These are phyloP conservation scores for Cerceris rybyensis DNA, from an alignment of 2,888 invertebrate genomes.

Conservation along the genomic window DNA sequence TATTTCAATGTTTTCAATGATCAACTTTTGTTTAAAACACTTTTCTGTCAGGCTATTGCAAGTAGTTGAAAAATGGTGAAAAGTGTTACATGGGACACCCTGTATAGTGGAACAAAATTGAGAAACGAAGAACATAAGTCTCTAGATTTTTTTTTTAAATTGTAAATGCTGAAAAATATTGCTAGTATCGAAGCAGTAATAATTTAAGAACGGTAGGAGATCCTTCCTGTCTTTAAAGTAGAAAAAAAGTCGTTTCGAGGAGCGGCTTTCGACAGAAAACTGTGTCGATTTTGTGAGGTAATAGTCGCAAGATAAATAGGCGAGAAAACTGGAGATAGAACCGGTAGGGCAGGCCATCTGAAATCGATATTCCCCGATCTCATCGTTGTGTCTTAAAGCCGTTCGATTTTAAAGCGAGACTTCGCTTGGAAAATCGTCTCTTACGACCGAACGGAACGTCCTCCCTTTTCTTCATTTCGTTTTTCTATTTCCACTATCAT, in stretches of 20 bases:
- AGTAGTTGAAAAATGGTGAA: too few species aligned
- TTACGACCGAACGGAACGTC: background rate
- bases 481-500: background rate
- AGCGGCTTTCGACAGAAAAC: conserved; percentile 6
- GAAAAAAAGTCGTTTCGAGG: background rate
- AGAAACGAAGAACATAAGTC: too few species aligned
- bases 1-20: too few species aligned
- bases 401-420: conserved; percentile 18
- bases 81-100: too few species aligned
- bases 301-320: conserved; percentile 36
- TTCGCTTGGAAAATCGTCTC: background rate
- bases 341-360: conserved; percentile 5
- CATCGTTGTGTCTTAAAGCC: conserved; percentile 27
- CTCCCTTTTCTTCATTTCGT: background rate
- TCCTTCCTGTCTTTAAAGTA: too few species aligned
- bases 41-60: too few species aligned
- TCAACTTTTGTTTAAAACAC: too few species aligned
- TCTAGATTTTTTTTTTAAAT: too few species aligned
- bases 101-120: too few species aligned
- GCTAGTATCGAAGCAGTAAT: too few species aligned
- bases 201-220: too few species aligned
- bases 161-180: too few species aligned
- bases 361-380: conserved; percentile 54
- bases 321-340: conserved; percentile 23
- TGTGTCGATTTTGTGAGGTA: conserved; percentile 16